Evolutionary conservation across 2,113 vertebrate species (phyloP).

Genomic region (Suricata suricatta): DNA sequence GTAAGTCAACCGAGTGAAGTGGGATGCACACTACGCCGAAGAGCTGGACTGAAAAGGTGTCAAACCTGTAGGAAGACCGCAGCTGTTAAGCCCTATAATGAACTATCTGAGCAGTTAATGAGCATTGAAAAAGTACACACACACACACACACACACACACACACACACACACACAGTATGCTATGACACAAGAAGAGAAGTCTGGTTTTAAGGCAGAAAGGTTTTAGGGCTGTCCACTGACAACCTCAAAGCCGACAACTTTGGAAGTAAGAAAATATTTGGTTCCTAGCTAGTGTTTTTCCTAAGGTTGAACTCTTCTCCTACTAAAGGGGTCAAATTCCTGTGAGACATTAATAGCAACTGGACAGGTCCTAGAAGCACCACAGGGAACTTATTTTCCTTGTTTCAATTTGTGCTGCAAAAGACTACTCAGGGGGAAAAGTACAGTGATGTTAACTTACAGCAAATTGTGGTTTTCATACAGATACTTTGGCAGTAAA

Average conservation of each 20-base stretch:
- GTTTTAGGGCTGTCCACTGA: not conserved
- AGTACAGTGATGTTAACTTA: not conserved
- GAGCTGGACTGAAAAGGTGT: constrained; percentile 49
- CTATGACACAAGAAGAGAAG: not conserved
- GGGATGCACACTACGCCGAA: not conserved
- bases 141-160: too few species aligned
- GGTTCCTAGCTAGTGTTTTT: not conserved
- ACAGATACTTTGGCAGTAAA: not conserved
- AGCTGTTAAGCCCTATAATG: not conserved
- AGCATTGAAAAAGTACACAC: not conserved
- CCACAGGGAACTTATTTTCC: not conserved
- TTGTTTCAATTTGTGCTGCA: not conserved
- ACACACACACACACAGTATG: not conserved
- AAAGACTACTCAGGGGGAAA: not conserved
- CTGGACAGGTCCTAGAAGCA: not conserved
- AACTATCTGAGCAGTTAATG: not conserved
- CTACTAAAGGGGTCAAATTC: not conserved
- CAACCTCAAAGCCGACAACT: not conserved
- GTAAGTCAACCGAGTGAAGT: constrained; percentile 55
- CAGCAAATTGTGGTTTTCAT: not conserved
- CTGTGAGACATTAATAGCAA: not conserved
- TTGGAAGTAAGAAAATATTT: not conserved
- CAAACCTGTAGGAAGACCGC: not conserved
- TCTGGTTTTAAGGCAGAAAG: not conserved
- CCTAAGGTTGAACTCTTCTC: not conserved